phyloP scores from a whole-genome alignment of 2,113 vertebrate species.

The Nerophis ophidion region DNA sequence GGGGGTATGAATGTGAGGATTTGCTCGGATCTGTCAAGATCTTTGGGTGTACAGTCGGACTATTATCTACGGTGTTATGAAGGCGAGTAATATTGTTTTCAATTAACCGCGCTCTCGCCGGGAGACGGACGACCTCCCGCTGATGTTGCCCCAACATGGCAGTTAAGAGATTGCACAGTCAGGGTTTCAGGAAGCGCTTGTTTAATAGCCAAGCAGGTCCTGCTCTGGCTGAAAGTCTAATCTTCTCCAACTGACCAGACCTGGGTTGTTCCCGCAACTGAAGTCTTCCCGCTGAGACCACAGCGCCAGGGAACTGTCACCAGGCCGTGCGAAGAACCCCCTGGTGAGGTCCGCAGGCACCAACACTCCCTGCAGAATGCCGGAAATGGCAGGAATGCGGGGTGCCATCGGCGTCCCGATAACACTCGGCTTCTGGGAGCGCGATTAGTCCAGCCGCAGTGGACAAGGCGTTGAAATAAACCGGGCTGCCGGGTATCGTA shows the following conservation, averaged over 20 bases:
- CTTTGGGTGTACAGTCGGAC: not conserved
- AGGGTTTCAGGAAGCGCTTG: constrained; percentile 53
- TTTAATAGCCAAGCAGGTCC: too few relatives aligned
- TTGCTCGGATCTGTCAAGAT: constrained; percentile 54
- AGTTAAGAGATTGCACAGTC: constrained; percentile 63
- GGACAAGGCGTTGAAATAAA: constrained; percentile 23
- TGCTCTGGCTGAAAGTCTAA: too few relatives aligned
- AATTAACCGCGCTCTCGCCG: constrained; percentile 56
- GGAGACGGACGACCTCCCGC: constrained; percentile 57
- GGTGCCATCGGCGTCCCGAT: constrained; percentile 56
- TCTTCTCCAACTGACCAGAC: constrained; percentile 87
- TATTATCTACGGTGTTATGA: constrained; percentile 22
- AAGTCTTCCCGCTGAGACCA: constrained; percentile 96
- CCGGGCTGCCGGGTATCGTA: constrained; percentile 35
- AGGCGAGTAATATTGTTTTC: constrained; percentile 54
- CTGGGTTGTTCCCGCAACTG: constrained; percentile 88
- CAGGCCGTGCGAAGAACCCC: constrained; percentile 62
- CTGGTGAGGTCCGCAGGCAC: constrained; percentile 44
- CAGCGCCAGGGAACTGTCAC: constrained; percentile 90
- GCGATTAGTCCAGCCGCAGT: constrained; percentile 40
- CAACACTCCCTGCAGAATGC: constrained; percentile 45
- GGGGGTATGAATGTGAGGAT: constrained; percentile 60
- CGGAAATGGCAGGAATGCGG: constrained; percentile 61
- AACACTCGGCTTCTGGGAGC: constrained; percentile 49
- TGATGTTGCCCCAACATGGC: constrained; percentile 39